phyloP scores from a whole-genome alignment of 2,797 vertebrate genomes.

The Halcyon badia region DNA sequence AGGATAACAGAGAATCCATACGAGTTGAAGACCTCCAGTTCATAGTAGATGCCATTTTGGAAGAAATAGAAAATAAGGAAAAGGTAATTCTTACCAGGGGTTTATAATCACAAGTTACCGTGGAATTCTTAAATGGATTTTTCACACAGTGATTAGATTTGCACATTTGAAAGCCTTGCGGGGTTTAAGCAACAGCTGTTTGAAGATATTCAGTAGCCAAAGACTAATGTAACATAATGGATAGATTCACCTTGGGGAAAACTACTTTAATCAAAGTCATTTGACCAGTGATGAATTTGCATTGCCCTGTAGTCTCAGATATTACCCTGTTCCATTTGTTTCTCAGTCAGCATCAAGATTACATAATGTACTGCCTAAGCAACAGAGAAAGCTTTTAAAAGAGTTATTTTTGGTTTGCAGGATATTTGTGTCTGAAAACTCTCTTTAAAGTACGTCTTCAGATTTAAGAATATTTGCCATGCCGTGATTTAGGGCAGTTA shows the following conservation, averaged over 20 bases:
- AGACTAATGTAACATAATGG: not conserved
- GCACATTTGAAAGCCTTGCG: not conserved
- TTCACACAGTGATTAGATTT: not conserved
- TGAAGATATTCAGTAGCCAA: not conserved
- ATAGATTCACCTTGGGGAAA: not conserved
- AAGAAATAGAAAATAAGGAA: constrained; percentile 83
- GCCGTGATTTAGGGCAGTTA: not conserved
- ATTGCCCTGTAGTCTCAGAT: not conserved
- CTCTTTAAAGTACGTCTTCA: not conserved
- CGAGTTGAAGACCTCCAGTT: constrained; percentile 88
- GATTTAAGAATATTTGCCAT: not conserved
- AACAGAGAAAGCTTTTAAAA: not conserved
- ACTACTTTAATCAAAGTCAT: not conserved
- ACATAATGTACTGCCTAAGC: not conserved
- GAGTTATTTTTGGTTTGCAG: not conserved
- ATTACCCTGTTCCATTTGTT: not conserved
- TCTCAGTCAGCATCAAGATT: not conserved
- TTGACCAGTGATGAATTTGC: constrained; percentile 1
- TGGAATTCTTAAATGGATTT: not conserved
- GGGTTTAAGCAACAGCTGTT: not conserved
- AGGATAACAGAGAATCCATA: constrained; percentile 58
- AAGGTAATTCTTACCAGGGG: constrained; percentile 69
- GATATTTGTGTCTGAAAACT: not conserved
- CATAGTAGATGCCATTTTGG: constrained; percentile 86
- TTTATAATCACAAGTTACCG: not conserved